Evolutionary conservation across 2,888 invertebrate species (phyloP).

Genomic region (Drosophila colorata): DNA sequence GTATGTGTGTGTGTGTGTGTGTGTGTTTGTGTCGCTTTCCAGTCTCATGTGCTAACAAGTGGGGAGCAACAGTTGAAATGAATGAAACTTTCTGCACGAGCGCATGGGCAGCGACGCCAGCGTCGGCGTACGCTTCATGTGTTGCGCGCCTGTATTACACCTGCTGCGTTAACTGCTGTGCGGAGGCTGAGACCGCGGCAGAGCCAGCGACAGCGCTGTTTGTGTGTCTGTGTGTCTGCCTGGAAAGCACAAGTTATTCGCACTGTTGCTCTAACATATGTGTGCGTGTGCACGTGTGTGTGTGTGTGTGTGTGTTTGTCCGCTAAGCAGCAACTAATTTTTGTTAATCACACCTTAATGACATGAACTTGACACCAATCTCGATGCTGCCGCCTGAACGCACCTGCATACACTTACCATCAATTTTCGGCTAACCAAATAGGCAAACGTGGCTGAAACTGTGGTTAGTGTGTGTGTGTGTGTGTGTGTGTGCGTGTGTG

Average conservation of each 20-base stretch:
- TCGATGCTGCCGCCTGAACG: conserved; percentile 17
- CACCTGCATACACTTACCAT: conserved; percentile 44
- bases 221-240: not conserved
- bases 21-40: conserved; percentile 24
- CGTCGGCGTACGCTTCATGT: conserved; percentile 60
- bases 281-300: conserved; percentile 8
- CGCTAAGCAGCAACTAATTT: conserved; percentile 77
- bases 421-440: conserved; percentile 57
- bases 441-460: conserved; percentile 20
- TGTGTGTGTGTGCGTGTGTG: conserved; percentile 5
- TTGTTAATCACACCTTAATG: conserved; percentile 80
- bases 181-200: not conserved
- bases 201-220: conserved; percentile 14
- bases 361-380: conserved; percentile 77
- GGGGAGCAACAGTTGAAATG: conserved; percentile 83
- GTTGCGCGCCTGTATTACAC: conserved; percentile 65
- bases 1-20: not conserved
- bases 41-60: conserved; percentile 80
- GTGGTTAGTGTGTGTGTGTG: conserved; percentile 12
- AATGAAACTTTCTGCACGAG: conserved; percentile 61
- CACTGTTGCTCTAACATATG: conserved; percentile 55
- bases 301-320: conserved; percentile 25
- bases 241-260: conserved; percentile 55
- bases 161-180: conserved; percentile 29
- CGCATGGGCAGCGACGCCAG: conserved; percentile 22